A percentile compares a stretch with the other conserved stretches of the same genome.
phyloP scores from a whole-genome alignment of 2,888 invertebrate species.

The Tachina grossa region DNA sequence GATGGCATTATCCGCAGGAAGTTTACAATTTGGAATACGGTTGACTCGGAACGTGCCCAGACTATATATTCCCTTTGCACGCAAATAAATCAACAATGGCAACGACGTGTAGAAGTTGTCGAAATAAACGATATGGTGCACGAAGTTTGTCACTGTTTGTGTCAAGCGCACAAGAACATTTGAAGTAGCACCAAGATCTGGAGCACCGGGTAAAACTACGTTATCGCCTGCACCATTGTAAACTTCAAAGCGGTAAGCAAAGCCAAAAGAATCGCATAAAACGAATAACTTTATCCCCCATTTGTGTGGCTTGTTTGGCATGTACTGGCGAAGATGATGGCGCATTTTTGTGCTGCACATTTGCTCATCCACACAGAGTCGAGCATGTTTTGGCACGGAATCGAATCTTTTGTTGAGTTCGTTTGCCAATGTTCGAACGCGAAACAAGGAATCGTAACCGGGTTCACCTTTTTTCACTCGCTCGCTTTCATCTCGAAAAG shows the following conservation, averaged over 20 bases:
- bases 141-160: constrained; percentile 6
- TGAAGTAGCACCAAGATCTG: constrained; percentile 2
- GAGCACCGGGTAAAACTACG: too few species aligned
- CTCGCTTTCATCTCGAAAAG: too few species aligned
- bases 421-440: constrained; percentile 12
- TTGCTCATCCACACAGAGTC: background rate
- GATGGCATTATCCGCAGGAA: background rate
- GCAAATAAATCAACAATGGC: background rate
- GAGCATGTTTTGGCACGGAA: constrained; percentile 16
- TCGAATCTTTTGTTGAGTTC: constrained; percentile 16
- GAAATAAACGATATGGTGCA: background rate
- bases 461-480: too few species aligned
- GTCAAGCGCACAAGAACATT: constrained; percentile 11
- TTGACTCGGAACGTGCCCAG: too few species aligned
- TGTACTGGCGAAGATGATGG: too few species aligned
- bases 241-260: too few species aligned
- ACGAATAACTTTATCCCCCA: too few species aligned
- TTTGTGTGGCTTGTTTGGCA: too few species aligned
- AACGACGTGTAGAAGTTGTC: background rate
- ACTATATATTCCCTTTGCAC: background rate
- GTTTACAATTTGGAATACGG: background rate
- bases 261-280: too few species aligned
- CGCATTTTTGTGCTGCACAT: too few species aligned
- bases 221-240: too few species aligned
- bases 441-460: background rate